A percentile compares a stretch with the other conserved stretches of the same genome.
Conservation (phyloP, 2,797 vertebrate genomes). For the Sebastes itinus region DNA sequence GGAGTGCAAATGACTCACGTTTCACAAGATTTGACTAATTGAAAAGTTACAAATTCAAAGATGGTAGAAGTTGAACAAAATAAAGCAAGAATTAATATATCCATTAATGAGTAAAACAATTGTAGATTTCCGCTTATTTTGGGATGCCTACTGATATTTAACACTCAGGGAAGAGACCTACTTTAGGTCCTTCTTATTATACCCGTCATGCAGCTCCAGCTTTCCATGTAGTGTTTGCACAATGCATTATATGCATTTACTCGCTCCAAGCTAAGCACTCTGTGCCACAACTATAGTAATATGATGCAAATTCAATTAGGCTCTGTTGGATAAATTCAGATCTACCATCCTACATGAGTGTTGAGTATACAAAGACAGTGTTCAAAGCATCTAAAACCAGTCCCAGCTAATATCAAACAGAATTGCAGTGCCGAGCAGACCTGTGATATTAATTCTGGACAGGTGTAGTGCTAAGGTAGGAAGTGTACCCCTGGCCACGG, state of each 20-base stretch:
- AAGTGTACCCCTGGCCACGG: not conserved
- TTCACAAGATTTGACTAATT: not conserved
- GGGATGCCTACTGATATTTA: not conserved
- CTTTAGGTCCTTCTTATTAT: not conserved
- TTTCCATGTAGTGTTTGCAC: too few species aligned
- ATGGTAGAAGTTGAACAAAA: not conserved
- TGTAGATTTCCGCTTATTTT: not conserved
- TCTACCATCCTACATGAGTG: not conserved
- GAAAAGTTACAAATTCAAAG: not conserved
- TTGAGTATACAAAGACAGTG: not conserved
- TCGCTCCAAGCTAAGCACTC: too few species aligned
- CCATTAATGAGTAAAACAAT: not conserved
- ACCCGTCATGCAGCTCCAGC: not conserved
- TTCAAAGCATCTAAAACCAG: not conserved
- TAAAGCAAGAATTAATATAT: not conserved
- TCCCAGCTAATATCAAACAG: not conserved
- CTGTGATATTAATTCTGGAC: not conserved
- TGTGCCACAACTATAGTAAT: not conserved
- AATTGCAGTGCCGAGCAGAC: too few species aligned
- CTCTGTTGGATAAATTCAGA: not conserved
- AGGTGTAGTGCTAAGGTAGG: not conserved
- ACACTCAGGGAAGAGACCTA: too few species aligned
- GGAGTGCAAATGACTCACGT: too few species aligned
- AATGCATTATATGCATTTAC: too few species aligned
- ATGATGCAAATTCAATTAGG: not conserved